Evolutionary conservation across 2,888 invertebrate species (phyloP).

Genomic region (Acronicta psi): DNA sequence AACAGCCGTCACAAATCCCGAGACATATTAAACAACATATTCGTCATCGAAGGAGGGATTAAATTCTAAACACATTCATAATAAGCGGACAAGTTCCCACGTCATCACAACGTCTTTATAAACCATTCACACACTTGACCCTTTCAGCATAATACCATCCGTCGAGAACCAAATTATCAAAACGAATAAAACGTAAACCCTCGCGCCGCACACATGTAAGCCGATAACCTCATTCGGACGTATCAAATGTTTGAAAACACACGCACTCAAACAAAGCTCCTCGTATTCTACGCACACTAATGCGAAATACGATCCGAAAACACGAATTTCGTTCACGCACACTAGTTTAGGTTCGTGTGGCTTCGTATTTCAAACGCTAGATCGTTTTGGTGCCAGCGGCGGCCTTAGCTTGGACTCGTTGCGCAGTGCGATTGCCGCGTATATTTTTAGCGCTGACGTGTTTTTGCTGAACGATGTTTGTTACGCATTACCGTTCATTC

Average conservation of each 20-base stretch:
- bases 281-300: conserved; percentile 45
- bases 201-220: conserved; percentile 61
- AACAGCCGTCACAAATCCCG: conserved; percentile 36
- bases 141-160: conserved; percentile 77
- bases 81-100: conserved; percentile 77
- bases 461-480: conserved; percentile 71
- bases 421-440: conserved; percentile 68
- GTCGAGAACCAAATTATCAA: conserved; percentile 77
- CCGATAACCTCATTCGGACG: conserved; percentile 80
- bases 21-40: conserved; percentile 38
- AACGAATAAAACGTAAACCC: conserved; percentile 76
- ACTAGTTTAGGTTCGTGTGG: conserved; percentile 50
- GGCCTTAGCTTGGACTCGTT: conserved; percentile 74
- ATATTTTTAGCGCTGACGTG: conserved; percentile 87
- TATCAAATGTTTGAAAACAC: conserved; percentile 70
- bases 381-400: conserved; percentile 70
- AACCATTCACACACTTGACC: conserved; percentile 84
- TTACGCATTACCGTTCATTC: conserved; percentile 65
- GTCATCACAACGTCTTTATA: conserved; percentile 82
- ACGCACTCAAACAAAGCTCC: conserved; percentile 53
- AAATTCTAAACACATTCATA: conserved; percentile 70
- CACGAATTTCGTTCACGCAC: conserved; percentile 55
- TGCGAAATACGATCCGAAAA: conserved; percentile 49
- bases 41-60: conserved; percentile 56
- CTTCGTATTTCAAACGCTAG: conserved; percentile 61